Evolutionary conservation across 1,140 invertebrate species (phyloP), one percentile per base, ranked within the genome.

Genomic region (Penaeus japonicus): DNA sequence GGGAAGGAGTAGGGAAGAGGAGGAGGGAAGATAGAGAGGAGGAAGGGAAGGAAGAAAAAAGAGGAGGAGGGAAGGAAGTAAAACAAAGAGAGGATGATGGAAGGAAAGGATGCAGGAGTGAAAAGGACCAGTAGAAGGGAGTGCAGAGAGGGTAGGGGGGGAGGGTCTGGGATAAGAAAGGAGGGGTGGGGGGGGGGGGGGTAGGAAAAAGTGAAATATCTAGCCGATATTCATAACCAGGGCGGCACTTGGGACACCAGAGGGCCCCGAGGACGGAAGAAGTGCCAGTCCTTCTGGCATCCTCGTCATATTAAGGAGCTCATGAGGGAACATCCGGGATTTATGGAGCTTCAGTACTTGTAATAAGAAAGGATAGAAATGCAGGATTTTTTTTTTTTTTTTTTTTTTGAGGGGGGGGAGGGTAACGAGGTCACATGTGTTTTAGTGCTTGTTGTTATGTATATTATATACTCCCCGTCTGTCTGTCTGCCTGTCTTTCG

Each of bases 231-330:
- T 47, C 47, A 47, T 47, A 47, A 47, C 47, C 47, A 47, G 47
- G 47, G 47, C 47, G 47, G 47, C 47, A 47, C 47, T 47, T 47
- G 47, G 47, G 47, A 47, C 47, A 47, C 47, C 47, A 47, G 47
- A 47, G 47, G 47, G 47, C 47, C 47, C 10, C 47, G 47, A 47
- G 47, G 10, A 47, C 47, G 47, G 47, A 7, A 12, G 47, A 57
- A 88, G 86, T 82, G 86, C 62, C 86, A 88, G 79, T 88, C 75
- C 79, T 57, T 59, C 86, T 81, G 86, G 86, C 86, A 88, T 53
- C 80, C 86, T 88, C 86, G 86, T 88, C 86, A 88, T 88, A 88
- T 88, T 88, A 88, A 88, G 79, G 79, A 73, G 79, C 86, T 88
- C 54, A 59, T 83, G 86, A 88, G 80, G 86, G 79, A 88, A 65